Conservation (phyloP, 2,113 vertebrate genomes). For the Ctenomys sociabilis region DNA sequence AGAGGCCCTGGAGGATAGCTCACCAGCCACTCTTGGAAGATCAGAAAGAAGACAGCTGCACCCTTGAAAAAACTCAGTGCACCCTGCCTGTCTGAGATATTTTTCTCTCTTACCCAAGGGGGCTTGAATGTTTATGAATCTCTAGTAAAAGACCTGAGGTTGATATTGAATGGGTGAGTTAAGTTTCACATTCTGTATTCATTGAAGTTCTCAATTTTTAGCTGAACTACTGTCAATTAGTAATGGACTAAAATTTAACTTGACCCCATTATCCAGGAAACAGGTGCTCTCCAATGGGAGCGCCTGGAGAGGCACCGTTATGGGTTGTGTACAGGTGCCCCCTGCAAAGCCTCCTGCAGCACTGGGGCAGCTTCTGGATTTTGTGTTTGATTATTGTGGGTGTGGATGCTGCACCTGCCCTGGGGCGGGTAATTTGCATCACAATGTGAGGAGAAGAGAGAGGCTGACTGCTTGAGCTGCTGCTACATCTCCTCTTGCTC, state of each 20-base stretch:
- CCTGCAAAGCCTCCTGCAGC: no score
- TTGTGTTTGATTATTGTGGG: no score
- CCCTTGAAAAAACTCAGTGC: neutral
- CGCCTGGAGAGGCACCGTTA: neutral
- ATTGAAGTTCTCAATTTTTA: neutral
- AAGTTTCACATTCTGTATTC: neutral
- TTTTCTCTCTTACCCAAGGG: neutral
- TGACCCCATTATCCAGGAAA: conserved; percentile 49
- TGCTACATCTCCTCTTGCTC: no score
- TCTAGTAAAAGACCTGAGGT: neutral
- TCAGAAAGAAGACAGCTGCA: neutral
- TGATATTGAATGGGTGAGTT: neutral
- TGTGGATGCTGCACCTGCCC: no score
- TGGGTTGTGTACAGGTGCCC: no score
- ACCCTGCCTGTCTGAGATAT: neutral
- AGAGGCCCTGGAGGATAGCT: neutral
- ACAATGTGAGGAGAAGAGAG: no score
- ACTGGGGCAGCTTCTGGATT: no score
- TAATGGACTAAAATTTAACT: neutral
- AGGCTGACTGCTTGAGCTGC: no score
- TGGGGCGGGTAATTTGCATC: no score
- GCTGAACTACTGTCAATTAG: neutral
- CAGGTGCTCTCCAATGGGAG: neutral
- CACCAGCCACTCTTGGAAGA: neutral
- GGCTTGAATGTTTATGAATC: neutral